Conservation (phyloP, 1,140 invertebrate species). For the Drosophila gunungcola region DNA sequence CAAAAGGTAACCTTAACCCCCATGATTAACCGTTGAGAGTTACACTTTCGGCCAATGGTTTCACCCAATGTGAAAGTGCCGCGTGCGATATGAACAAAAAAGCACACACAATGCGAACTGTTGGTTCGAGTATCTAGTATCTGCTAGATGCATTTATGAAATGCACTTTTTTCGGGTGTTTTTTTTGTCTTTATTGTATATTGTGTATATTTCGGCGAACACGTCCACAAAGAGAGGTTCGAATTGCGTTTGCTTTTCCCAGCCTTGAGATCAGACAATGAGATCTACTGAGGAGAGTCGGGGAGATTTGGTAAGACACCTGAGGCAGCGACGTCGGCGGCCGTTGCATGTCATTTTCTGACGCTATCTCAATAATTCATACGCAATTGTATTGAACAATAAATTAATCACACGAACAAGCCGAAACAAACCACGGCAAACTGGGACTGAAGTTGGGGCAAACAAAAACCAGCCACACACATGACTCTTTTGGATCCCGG, state of each 20-base stretch:
- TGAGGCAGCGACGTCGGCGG: conserved; percentile 64
- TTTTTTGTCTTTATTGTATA: background rate
- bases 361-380: conserved; percentile 79
- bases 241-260: conserved; percentile 54
- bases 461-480: conserved; percentile 42
- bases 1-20: conserved; percentile 40
- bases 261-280: conserved; percentile 51
- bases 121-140: conserved; percentile 41
- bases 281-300: conserved; percentile 24
- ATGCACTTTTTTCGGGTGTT: conserved; percentile 30
- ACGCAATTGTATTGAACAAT: conserved; percentile 81
- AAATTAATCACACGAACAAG: conserved; percentile 80
- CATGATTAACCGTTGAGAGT: conserved; percentile 35
- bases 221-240: conserved; percentile 27
- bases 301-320: conserved; percentile 56
- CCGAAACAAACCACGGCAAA: conserved; percentile 34
- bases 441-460: background rate
- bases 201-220: conserved; percentile 28
- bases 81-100: conserved; percentile 16
- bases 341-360: conserved; percentile 78
- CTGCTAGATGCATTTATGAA: conserved; percentile 59
- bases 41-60: conserved; percentile 58
- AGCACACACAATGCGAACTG: conserved; percentile 32
- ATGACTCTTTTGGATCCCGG: conserved; percentile 26
- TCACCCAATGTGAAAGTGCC: conserved; percentile 66